Evolutionary conservation across 2,888 invertebrate species (phyloP).

Genomic region (Rhaphigaster nebulosa): DNA sequence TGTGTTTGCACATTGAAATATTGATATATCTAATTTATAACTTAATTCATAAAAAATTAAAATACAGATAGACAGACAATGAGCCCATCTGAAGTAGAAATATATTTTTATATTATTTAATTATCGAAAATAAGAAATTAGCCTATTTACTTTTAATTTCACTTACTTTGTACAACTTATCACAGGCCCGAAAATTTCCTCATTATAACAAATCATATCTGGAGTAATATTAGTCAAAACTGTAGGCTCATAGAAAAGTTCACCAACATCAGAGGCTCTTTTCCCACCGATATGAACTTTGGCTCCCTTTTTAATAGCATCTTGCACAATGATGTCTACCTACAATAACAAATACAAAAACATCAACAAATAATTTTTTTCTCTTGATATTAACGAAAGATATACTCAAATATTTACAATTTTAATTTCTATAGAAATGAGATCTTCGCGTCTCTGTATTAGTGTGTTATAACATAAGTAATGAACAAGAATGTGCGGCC

Average conservation of each 20-base stretch:
- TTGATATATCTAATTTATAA: background rate
- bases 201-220: constrained; percentile 85
- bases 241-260: constrained; percentile 90
- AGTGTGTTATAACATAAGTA: too few relatives aligned
- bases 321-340: constrained; percentile 83
- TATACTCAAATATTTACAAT: background rate
- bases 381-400: background rate
- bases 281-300: constrained; percentile 83
- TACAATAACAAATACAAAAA: constrained; percentile 65
- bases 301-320: constrained; percentile 90
- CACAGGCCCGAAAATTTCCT: constrained; percentile 98
- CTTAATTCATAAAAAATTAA: background rate
- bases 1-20: background rate
- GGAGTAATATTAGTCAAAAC: constrained; percentile 82
- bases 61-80: background rate
- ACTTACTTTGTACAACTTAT: constrained; percentile 81
- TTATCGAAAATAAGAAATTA: background rate
- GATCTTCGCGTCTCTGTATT: too few relatives aligned
- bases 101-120: background rate
- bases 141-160: background rate
- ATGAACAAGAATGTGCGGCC: too few relatives aligned
- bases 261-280: constrained; percentile 76
- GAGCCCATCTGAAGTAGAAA: background rate
- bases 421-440: too few relatives aligned
- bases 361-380: background rate